Percentiles rank a stretch among this genome's conserved stretches.
Evolutionary conservation across 2,888 invertebrate genomes (phyloP).

Genomic region (Elaeidobius kamerunicus): DNA sequence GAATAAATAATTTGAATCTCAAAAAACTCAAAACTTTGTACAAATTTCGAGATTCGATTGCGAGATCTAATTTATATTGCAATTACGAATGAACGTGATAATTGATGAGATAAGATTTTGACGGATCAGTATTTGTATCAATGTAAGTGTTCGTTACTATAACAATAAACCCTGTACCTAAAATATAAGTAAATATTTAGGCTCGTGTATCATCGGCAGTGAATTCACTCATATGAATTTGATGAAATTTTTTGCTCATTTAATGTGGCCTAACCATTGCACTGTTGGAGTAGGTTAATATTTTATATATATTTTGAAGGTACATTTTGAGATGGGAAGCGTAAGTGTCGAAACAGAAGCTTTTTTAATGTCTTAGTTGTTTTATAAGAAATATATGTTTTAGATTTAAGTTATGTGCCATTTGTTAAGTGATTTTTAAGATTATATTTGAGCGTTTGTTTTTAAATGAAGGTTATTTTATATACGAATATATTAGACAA

Average conservation of each 20-base stretch:
- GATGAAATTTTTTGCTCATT: conserved; percentile 20
- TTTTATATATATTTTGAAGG: too few species aligned
- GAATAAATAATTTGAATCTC: neutral
- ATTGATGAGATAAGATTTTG: too few species aligned
- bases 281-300: too few species aligned
- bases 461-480: too few species aligned
- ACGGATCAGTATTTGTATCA: conserved; percentile 23
- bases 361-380: neutral
- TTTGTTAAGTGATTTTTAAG: conserved; percentile 15
- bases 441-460: conserved; percentile 6
- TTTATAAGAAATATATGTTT: neutral
- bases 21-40: neutral
- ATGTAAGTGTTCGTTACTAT: conserved; percentile 23
- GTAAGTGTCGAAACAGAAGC: too few species aligned
- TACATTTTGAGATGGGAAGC: too few species aligned
- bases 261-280: conserved; percentile 23
- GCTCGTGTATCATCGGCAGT: conserved; percentile 3
- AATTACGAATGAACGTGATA: conserved; percentile 6
- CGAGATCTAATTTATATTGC: neutral
- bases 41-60: neutral
- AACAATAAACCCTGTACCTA: conserved; percentile 2
- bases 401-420: conserved; percentile 9
- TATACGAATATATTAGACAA: too few species aligned
- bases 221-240: conserved; percentile 1
- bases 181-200: neutral